Percentiles rank a stretch among this genome's conserved stretches.
Conservation (phyloP, 2,888 invertebrate species). For the Tyria jacobaeae region DNA sequence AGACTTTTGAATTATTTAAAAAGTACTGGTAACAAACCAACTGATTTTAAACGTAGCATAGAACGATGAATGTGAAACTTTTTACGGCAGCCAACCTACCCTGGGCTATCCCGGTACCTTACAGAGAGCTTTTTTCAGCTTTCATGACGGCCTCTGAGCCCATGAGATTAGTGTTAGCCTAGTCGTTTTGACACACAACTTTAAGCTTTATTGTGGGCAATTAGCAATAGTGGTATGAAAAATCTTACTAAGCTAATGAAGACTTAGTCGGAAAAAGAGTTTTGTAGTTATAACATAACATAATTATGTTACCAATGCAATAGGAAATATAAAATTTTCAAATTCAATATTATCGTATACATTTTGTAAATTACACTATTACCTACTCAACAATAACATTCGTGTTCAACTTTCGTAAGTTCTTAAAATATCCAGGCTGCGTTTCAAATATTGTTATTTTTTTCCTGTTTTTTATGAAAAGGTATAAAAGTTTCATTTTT, state of each 20-base stretch:
- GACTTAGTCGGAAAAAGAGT: slow-evolving; percentile 1
- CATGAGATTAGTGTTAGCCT: slow-evolving; percentile 37
- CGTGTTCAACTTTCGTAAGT: no score
- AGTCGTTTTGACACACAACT: slow-evolving; percentile 39
- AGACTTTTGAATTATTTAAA: slow-evolving; percentile 12
- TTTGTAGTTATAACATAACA: no score
- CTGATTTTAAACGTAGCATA: slow-evolving; percentile 23
- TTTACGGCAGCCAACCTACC: slow-evolving; percentile 25
- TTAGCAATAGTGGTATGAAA: slow-evolving; percentile 28
- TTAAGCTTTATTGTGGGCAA: slow-evolving; percentile 30
- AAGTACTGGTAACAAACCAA: slow-evolving; percentile 10
- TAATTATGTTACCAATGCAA: no score
- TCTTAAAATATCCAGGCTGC: no score
- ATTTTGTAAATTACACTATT: no score
- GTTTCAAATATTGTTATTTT: no score
- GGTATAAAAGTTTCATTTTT: no score
- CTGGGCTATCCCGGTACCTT: slow-evolving; percentile 18
- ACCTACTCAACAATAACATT: no score
- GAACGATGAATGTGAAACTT: slow-evolving; percentile 19
- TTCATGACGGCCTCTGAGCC: slow-evolving; percentile 17
- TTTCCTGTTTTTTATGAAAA: no score
- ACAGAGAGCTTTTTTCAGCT: slow-evolving; percentile 26
- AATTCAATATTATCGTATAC: no score
- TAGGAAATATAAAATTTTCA: no score
- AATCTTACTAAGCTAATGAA: slow-evolving; percentile 10